Percentiles rank a stretch among this genome's conserved stretches.
Evolutionary conservation across 2,113 vertebrate species (phyloP).

Genomic region (Apodemus sylvaticus): DNA sequence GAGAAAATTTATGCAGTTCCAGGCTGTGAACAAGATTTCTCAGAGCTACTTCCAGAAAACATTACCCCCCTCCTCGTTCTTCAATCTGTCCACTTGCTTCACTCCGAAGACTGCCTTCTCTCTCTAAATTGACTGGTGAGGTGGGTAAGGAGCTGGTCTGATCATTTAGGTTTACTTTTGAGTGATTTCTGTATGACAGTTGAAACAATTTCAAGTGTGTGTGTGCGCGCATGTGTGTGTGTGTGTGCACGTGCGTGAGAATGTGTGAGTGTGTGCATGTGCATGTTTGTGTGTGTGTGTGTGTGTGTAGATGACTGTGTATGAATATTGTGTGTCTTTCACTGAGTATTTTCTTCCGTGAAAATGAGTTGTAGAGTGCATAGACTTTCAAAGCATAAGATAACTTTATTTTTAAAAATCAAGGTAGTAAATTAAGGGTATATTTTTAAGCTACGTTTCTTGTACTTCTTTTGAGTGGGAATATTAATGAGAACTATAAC

Average conservation of each 20-base stretch:
- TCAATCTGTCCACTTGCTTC: constrained; percentile 54
- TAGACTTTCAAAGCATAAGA: neutral
- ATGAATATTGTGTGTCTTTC: neutral
- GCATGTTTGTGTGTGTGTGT: neutral
- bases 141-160: constrained; percentile 41
- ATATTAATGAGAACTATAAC: constrained; percentile 3
- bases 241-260: neutral
- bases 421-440: neutral
- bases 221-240: neutral
- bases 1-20: constrained; percentile 72
- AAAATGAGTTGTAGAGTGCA: neutral
- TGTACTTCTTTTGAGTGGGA: constrained; percentile 47
- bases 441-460: constrained; percentile 36
- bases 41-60: constrained; percentile 58
- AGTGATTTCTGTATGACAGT: constrained; percentile 27
- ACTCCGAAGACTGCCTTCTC: constrained; percentile 41
- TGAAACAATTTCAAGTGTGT: constrained; percentile 38
- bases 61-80: constrained; percentile 64
- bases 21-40: constrained; percentile 73
- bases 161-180: constrained; percentile 63
- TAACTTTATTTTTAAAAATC: constrained; percentile 41
- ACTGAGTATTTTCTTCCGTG: constrained; percentile 22
- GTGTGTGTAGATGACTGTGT: neutral
- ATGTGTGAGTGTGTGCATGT: neutral
- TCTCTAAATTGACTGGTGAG: constrained; percentile 60